Evolutionary conservation across 2,888 invertebrate genomes (phyloP).

Genomic region (Lasioglossum leucozonium): DNA sequence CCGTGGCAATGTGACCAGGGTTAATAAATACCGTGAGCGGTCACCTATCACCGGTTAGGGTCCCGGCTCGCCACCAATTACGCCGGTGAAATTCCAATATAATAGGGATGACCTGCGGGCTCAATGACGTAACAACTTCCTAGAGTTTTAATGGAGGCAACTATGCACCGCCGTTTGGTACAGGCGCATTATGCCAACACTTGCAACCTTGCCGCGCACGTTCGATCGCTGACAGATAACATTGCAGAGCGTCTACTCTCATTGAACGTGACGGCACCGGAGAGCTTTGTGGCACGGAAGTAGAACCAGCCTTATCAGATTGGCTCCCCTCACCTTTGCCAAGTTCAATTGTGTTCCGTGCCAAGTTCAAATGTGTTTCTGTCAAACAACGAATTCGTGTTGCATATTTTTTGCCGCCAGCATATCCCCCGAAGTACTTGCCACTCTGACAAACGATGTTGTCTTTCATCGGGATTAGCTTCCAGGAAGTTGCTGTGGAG

Average conservation of each 20-base stretch:
- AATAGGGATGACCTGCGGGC: slow-evolving; percentile 82
- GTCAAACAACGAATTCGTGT: slow-evolving; percentile 7
- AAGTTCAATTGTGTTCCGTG: slow-evolving; percentile 29
- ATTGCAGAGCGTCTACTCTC: slow-evolving; percentile 23
- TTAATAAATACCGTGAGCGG: slow-evolving; percentile 80
- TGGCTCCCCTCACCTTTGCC: neutral
- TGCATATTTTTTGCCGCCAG: neutral
- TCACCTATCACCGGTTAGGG: slow-evolving; percentile 67
- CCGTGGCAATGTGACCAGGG: slow-evolving; percentile 74
- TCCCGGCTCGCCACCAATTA: slow-evolving; percentile 66
- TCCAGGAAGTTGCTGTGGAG: neutral
- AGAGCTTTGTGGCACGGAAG: slow-evolving; percentile 23
- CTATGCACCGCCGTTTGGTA: slow-evolving; percentile 35
- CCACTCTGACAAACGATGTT: neutral
- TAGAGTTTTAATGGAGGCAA: slow-evolving; percentile 75
- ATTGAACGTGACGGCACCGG: slow-evolving; percentile 23
- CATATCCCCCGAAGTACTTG: neutral
- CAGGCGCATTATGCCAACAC: slow-evolving; percentile 62
- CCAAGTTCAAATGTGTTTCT: slow-evolving; percentile 12
- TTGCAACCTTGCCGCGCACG: slow-evolving; percentile 49
- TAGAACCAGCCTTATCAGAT: slow-evolving; percentile 36
- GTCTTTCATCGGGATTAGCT: neutral
- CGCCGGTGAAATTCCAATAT: slow-evolving; percentile 81
- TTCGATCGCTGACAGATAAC: slow-evolving; percentile 28
- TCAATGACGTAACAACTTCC: slow-evolving; percentile 82